Conservation (phyloP, 2,888 invertebrate species). For the Hymenopus coronatus region DNA sequence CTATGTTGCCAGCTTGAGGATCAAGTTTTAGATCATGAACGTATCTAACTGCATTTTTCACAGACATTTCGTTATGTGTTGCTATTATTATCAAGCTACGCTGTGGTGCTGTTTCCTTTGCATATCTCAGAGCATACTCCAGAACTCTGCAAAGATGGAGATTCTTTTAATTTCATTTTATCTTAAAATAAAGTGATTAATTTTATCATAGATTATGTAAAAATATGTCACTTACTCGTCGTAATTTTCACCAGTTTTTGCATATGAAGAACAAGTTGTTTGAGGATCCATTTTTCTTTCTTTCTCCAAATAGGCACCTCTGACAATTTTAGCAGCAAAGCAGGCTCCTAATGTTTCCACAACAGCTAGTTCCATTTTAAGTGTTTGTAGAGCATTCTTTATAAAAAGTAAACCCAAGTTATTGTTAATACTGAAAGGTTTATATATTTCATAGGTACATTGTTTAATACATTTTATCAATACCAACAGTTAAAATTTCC, state of each 20-base stretch:
- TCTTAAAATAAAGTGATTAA: background rate
- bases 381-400: background rate
- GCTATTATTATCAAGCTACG: constrained; percentile 44
- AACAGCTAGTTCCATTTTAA: constrained; percentile 51
- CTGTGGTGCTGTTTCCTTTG: background rate
- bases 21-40: constrained; percentile 41
- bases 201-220: background rate
- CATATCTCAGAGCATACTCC: constrained; percentile 25
- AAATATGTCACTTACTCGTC: constrained; percentile 23
- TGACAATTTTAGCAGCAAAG: constrained; percentile 60
- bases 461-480: too few species aligned
- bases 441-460: too few species aligned
- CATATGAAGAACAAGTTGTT: constrained; percentile 26
- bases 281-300: constrained; percentile 23
- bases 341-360: constrained; percentile 55
- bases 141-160: constrained; percentile 17
- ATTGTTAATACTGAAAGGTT: background rate
- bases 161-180: background rate
- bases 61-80: constrained; percentile 49
- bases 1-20: constrained; percentile 38
- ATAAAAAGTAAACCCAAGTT: background rate
- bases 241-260: constrained; percentile 32
- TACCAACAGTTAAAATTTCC: too few species aligned
- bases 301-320: constrained; percentile 61
- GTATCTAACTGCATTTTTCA: constrained; percentile 37